Evolutionary conservation across 2,797 vertebrate genomes (phyloP), one percentile per base, ranked within the genome.

Genomic region (Myotis findleyi): DNA sequence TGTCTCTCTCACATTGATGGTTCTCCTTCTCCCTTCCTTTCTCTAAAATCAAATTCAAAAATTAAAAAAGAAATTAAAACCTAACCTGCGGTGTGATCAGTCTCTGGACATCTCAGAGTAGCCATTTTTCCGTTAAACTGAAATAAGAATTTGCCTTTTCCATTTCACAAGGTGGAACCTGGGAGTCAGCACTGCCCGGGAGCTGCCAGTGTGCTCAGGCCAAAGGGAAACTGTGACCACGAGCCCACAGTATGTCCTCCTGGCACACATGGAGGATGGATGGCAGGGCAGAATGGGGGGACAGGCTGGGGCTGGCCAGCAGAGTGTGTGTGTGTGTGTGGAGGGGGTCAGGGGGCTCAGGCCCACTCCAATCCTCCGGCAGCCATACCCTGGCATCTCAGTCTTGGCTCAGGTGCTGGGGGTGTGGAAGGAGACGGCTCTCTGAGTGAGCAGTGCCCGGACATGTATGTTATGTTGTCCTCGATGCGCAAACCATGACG

Each of bases 401-500:
- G 38, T 38, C 38, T 38, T 1, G 38, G 38, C 38, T 38, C 38
- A 38, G 38, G 38, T 6, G 38, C 38, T 38, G 38, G 38, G 38
- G 38, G 38, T 38, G 8, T 41, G n/a, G 51, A 68, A 72, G 64
- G 20, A 75, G 57, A 36, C 5, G 2, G 30, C 25, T 41, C 84
- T 76, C 25, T 49, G 44, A 14, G 20, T 21, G 27, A 87, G 30
- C 25, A 51, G 33, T 33, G 33, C 33, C 33, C 33, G 14, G 57
- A 62, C n/a, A 25, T 2, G 30, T 41, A 41, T 38, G 8, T 47
- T 9, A 68, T 20, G 20, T 2, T 76, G 57, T 59, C 55, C 49
- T 75, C 10, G 5, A 20, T 0, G 8, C 4, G 0, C 6, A 23
- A 55, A 25, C 51, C 21, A 20, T 8, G 47, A 75, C 0, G 7